Evolutionary conservation across 2,888 invertebrate species (phyloP), one percentile per base, ranked within the genome.

Genomic region (Xestia sexstrigata): DNA sequence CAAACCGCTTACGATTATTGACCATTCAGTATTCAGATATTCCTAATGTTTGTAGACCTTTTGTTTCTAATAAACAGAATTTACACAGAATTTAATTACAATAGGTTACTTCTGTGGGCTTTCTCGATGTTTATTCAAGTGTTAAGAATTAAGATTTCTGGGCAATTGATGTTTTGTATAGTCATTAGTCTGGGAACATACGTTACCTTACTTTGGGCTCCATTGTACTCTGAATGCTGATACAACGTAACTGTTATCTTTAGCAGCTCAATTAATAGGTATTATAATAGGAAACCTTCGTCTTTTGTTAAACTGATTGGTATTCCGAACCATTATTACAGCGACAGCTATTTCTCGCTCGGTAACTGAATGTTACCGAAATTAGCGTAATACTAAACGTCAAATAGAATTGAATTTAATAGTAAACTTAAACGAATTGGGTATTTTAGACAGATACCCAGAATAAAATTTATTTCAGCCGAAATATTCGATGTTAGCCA

Each of bases 281-380:
- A 71, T 82, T 82, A 71, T 79, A 82, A 78, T 76, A 75, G 74
- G 49, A 71, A 85, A 63, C 83, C 76, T 74, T 55, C 71, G 81
- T 83, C 78, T 82, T 70, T 77, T 78, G 75, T 87, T 79, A 62
- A 68, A 49, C 66, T 74, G 82, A 84, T 84, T 86, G 66, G 49
- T 84, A 78, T 74, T 71, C 74, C 7, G 45, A 74, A 17, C 62
- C 60, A 67, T 74, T 70, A 83, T 75, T 78, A 74, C 39, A 62
- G 55, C 39, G 62, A 60, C 71, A 81, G 83, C 73, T 74, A 81
- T 76, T 84, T 81, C 67, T 70, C 47, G 67, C 30, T 70, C 15
- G 42, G 63, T 77, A 55, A 81, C 45, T 47, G 23, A 73, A 70
- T 70, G 3, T 65, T 49, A 70, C 39, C n/a, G 39, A 74, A 66